phyloP scores from a whole-genome alignment of 2,888 invertebrate genomes.

The Melinaea marsaeus region DNA sequence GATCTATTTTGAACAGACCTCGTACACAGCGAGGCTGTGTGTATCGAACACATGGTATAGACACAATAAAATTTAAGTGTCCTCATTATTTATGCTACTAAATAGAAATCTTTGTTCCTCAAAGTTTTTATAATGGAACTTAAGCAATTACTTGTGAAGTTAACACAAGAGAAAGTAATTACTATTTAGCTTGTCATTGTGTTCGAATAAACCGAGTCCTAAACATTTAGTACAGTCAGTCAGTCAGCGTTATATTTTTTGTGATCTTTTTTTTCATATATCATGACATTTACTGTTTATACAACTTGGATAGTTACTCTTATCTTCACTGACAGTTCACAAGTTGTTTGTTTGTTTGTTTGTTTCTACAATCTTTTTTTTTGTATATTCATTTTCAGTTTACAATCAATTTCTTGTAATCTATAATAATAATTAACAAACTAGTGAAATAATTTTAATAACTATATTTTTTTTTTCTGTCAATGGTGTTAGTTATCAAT shows the following conservation, averaged over 20 bases:
- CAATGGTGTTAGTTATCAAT: neutral
- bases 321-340: too few relatives aligned
- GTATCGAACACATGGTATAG: too few relatives aligned
- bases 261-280: neutral
- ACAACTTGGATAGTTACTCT: too few relatives aligned
- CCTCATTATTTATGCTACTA: too few relatives aligned
- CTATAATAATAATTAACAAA: too few relatives aligned
- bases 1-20: too few relatives aligned
- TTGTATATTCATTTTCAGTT: too few relatives aligned
- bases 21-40: too few relatives aligned
- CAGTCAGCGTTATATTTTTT: neutral
- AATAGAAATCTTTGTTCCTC: neutral
- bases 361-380: too few relatives aligned
- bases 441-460: neutral
- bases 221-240: slow-evolving; percentile 3
- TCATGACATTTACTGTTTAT: neutral
- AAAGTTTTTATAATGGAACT: slow-evolving; percentile 10
- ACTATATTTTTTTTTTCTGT: neutral
- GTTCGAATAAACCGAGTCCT: neutral
- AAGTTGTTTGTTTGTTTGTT: too few relatives aligned
- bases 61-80: too few relatives aligned
- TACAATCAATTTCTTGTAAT: too few relatives aligned
- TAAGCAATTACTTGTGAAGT: slow-evolving; percentile 18
- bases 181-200: slow-evolving; percentile 14
- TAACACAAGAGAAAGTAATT: slow-evolving; percentile 20